These are phyloP conservation scores for Agrilus planipennis DNA, from an alignment of 1,140 invertebrate genomes.

Conservation along the genomic window DNA sequence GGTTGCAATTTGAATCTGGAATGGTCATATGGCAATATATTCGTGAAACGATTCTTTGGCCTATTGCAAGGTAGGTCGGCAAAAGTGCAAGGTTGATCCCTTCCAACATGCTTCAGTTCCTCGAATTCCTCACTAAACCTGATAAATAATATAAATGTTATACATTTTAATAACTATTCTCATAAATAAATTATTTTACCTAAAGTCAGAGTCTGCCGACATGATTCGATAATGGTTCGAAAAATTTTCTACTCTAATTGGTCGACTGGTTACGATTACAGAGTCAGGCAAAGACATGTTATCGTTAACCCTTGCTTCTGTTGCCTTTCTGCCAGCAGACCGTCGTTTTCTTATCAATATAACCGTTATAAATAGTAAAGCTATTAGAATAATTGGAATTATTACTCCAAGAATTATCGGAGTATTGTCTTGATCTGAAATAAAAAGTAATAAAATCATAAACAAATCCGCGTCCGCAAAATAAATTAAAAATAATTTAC, in stretches of 20 bases:
- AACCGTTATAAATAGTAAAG: constrained; percentile 41
- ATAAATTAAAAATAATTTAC: neutral
- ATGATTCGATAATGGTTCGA: constrained; percentile 87
- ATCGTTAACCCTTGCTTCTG: constrained; percentile 53
- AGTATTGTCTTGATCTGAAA: constrained; percentile 72
- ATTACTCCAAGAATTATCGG: constrained; percentile 65
- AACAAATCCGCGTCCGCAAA: neutral
- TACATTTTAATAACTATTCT: neutral
- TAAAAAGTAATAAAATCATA: constrained; percentile 9
- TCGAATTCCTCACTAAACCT: constrained; percentile 97
- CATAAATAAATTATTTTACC: constrained; percentile 30
- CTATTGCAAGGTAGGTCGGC: constrained; percentile 92
- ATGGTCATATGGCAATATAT: constrained; percentile 96
- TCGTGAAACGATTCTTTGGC: constrained; percentile 97
- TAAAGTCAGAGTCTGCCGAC: constrained; percentile 96
- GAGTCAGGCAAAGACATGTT: constrained; percentile 66
- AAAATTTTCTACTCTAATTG: constrained; percentile 83
- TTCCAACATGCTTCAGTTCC: constrained; percentile 86
- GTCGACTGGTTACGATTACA: constrained; percentile 71
- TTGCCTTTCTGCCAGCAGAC: constrained; percentile 47
- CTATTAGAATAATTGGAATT: constrained; percentile 51
- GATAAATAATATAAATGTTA: neutral
- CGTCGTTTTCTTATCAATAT: constrained; percentile 44
- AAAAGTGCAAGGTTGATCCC: constrained; percentile 78
- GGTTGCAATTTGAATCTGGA: constrained; percentile 90